Conservation (phyloP, 2,888 invertebrate species). For the Lypha dubia region DNA sequence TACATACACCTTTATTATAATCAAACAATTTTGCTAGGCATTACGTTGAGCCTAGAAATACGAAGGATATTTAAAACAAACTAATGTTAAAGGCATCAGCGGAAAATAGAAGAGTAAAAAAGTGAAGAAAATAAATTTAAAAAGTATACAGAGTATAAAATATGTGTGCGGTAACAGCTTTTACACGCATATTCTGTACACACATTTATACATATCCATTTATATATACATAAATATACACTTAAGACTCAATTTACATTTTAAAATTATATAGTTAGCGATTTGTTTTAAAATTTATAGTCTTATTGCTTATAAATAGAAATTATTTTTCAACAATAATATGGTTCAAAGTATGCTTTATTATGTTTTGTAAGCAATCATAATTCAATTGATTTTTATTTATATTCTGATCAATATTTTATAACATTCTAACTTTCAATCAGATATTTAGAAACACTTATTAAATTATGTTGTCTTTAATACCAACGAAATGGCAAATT, state of each 20-base stretch:
- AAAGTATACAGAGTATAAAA: background rate
- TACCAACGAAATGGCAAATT: too few relatives aligned
- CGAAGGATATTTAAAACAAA: conserved; percentile 28
- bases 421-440: too few relatives aligned
- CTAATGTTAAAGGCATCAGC: conserved; percentile 6
- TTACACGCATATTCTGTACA: conserved; percentile 41
- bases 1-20: background rate
- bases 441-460: too few relatives aligned
- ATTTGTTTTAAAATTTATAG: background rate
- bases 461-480: too few relatives aligned
- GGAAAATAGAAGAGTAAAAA: conserved; percentile 10
- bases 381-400: too few relatives aligned
- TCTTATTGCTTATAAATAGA: too few relatives aligned
- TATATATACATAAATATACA: conserved; percentile 12
- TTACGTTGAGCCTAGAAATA: conserved; percentile 5
- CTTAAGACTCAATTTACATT: background rate
- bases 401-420: too few relatives aligned
- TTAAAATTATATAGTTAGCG: background rate
- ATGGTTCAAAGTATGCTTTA: too few relatives aligned
- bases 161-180: background rate
- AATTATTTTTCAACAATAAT: too few relatives aligned
- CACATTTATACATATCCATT: too few relatives aligned
- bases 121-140: conserved; percentile 3
- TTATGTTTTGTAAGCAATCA: too few relatives aligned
- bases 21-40: background rate